These are phyloP conservation scores for Chrysoperla carnea DNA, from an alignment of 1,140 invertebrate species.

Conservation along the genomic window DNA sequence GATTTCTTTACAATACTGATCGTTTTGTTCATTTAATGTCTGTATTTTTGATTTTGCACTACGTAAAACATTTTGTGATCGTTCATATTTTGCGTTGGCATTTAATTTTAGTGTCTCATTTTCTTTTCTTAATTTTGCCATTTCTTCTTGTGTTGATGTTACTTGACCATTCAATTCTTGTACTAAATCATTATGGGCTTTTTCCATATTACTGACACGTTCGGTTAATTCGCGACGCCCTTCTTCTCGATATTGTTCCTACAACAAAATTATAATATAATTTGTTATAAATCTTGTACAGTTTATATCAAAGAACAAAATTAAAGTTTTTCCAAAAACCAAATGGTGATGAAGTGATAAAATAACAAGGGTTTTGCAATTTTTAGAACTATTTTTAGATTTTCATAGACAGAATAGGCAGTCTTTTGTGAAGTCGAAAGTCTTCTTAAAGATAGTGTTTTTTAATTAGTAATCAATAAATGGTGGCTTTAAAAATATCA, in stretches of 20 bases:
- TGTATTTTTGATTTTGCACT: constrained; percentile 51
- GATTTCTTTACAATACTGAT: constrained; percentile 34
- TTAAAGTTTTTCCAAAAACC: too few species aligned
- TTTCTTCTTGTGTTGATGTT: constrained; percentile 33
- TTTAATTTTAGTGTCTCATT: constrained; percentile 45
- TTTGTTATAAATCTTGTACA: too few species aligned
- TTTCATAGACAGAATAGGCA: too few species aligned
- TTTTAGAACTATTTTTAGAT: too few species aligned
- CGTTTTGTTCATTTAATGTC: constrained; percentile 46
- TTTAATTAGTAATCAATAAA: too few species aligned
- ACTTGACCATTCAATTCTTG: constrained; percentile 43
- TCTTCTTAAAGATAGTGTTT: too few species aligned
- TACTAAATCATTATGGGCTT: constrained; percentile 27
- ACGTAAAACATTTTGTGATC: constrained; percentile 52
- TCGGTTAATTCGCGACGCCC: constrained; percentile 29
- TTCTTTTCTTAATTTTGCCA: constrained; percentile 48
- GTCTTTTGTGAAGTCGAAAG: too few species aligned
- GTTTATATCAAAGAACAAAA: too few species aligned
- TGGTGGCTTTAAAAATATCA: too few species aligned
- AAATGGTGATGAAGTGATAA: too few species aligned
- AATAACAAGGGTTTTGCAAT: too few species aligned
- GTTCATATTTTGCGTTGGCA: constrained; percentile 47
- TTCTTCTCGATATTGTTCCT: constrained; percentile 28
- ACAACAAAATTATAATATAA: too few species aligned
- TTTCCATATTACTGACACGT: constrained; percentile 22